Base-by-base conservation (phyloP, 35 echinoderm and acorn worm species). In the Hemicentrotus pulcherrimus region DNA sequence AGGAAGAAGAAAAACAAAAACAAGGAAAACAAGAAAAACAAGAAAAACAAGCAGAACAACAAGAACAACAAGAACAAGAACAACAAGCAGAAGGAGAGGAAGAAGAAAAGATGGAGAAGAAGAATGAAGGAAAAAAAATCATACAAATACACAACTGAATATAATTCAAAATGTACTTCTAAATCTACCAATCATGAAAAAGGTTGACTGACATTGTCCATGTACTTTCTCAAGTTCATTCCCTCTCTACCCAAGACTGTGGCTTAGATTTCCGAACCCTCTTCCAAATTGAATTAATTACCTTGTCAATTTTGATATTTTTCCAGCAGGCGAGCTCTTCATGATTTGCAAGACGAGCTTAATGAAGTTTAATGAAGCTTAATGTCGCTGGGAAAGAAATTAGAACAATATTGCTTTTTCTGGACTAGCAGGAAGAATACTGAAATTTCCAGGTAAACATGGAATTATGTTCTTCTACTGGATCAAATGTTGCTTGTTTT, bases 401-500 rank as follows among this genome's bases (percentile, higher is more conserved):
- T 78, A 78, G 65, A 78, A 78, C 65, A 78, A 78, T 78, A 78
- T 78, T 78, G 65, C 65, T 78, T 78, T 78, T 78, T 78, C 65
- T 78, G 65, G 22, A 5, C 22, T 78, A n/a, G 65, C 28, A 22
- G 65, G 22, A 22, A n/a, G 22, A n/a, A 28, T 78, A 78, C 52
- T 8, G 16, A 70, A 16, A 22, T 28, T 78, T n/a, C 65, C 19
- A 78, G 19, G 65, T 78, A n/a, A 78, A 78, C 65, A n/a, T 28
- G 4, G n/a, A n/a, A 22, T 18, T 78, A 78, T 78, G 19, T 78
- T 28, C n/a, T 4, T 78, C 65, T 22, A 78, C 7, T 7, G 65
- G 5, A n/a, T 78, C 19, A 78, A 78, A 78, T 78, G 2, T n/a
- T 78, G 65, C 65, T 78, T 28, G 65, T 6, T n/a, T 78, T 22